phyloP scores from a whole-genome alignment of 2,888 invertebrate species.

The Dichetophora obliterata region DNA sequence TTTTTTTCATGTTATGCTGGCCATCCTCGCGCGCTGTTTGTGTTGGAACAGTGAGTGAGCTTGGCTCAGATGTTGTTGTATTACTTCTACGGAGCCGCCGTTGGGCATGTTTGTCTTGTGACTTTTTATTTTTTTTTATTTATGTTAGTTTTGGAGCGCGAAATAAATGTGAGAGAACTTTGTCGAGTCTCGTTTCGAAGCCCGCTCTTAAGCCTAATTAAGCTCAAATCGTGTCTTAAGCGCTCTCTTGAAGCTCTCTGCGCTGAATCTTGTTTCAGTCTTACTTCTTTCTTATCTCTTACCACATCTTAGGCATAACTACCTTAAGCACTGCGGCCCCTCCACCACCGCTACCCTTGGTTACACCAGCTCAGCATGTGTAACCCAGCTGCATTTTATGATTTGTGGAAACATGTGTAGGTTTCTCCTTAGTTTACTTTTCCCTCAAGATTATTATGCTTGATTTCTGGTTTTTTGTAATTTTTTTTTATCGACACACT shows the following conservation, averaged over 20 bases:
- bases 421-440: conserved; percentile 13
- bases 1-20: conserved; percentile 29
- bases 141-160: not conserved
- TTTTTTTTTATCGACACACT: not conserved
- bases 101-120: not conserved
- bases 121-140: not conserved
- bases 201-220: not conserved
- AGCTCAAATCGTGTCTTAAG: not conserved
- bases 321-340: not conserved
- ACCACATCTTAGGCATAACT: not conserved
- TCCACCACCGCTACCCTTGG: not conserved
- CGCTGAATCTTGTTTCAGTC: conserved; percentile 4
- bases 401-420: conserved; percentile 34
- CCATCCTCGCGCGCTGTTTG: not conserved
- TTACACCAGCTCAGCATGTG: conserved; percentile 47
- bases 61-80: conserved; percentile 19
- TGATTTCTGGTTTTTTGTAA: conserved; percentile 6
- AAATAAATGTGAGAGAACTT: not conserved
- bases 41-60: not conserved
- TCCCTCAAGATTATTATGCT: conserved; percentile 8
- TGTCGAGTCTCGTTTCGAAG: conserved; percentile 39
- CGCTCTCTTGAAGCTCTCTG: not conserved
- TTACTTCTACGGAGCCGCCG: conserved; percentile 12
- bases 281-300: not conserved
- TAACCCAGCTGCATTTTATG: conserved; percentile 58